Evolutionary conservation across 2,113 vertebrate genomes (phyloP), one percentile per base, ranked within the genome.

Genomic region (Siphamia tubifer): DNA sequence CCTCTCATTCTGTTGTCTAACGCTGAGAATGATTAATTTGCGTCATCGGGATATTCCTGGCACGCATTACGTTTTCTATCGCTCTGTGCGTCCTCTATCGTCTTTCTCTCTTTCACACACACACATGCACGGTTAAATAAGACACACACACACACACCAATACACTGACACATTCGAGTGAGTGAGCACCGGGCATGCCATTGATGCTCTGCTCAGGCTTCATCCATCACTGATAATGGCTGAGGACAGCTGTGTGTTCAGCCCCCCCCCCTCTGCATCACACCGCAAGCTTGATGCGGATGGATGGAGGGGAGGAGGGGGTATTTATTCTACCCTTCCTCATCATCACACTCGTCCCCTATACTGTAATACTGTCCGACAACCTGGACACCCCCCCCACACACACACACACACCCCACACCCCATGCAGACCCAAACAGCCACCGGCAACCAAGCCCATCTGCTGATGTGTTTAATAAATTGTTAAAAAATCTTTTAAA

Each of bases 201-300:
- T 74, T 73, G 85, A 87, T 79, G 81, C 67, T 83, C 67, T 44
- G 71, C 32, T 70, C 24, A 7, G 60, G 66, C 81, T 83, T 62
- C 86, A 89, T 89, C 89, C 84, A 87, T 91, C 87, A 89, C 71
- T 68, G 89, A 82, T 91, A 88, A 91, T 82, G 74, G 62, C 68
- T 52, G 57, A 69, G 67, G 85, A 90, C 87, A 90, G 87, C 87
- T 86, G 82, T 87, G 78, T 82, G 82, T 85, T 85, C 84, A 79
- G 72, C 19, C 52, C 61, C 62, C 64, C 68, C 58, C 40, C 9
- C 67, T 62, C 78, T 65, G 68, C 69, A 74, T 89, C 76, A 64
- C 27, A 77, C 64, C 69, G 34, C 55, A 58, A 61, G 71, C 74
- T 63, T 53, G 69, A 75, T 55, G 79, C 38, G 11, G 55, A 56